A percentile compares a stretch with the other conserved stretches of the same genome.
Evolutionary conservation across 2,797 vertebrate genomes (phyloP).

Genomic region (Tauraco hartlaubi): DNA sequence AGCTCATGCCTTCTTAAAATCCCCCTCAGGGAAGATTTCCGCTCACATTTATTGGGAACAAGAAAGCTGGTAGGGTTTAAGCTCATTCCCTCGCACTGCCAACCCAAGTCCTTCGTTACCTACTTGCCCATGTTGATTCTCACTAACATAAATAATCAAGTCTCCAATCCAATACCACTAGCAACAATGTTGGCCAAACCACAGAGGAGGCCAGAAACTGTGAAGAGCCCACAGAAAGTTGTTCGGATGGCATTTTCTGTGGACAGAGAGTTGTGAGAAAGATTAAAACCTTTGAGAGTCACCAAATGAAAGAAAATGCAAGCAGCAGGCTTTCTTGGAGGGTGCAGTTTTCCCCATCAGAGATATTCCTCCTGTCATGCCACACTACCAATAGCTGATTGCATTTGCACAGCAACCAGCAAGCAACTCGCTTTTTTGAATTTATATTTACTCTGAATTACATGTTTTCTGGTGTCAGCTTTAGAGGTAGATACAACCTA

Average conservation of each 20-base stretch:
- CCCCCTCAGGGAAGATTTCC: background rate
- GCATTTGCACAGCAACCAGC: background rate
- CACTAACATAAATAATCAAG: background rate
- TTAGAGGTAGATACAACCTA: background rate
- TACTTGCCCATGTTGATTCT: background rate
- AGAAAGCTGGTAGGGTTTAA: background rate
- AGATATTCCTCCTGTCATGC: background rate
- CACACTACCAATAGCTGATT: background rate
- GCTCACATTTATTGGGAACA: background rate
- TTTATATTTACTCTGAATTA: slow-evolving; percentile 28
- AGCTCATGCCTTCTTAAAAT: background rate
- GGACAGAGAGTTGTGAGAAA: background rate
- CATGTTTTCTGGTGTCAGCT: background rate
- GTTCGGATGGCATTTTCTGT: background rate
- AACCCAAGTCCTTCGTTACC: background rate
- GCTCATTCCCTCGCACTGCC: background rate
- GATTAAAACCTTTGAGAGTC: background rate
- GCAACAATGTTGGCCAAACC: background rate
- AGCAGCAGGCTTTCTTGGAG: background rate
- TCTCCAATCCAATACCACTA: background rate
- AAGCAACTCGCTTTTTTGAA: background rate
- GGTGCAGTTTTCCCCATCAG: background rate
- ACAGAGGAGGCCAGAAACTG: background rate
- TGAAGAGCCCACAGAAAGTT: background rate
- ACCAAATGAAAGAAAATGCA: background rate